These are phyloP conservation scores for Sphaerodactylus townsendi DNA, from an alignment of 2,113 vertebrate species.

Conservation along the genomic window DNA sequence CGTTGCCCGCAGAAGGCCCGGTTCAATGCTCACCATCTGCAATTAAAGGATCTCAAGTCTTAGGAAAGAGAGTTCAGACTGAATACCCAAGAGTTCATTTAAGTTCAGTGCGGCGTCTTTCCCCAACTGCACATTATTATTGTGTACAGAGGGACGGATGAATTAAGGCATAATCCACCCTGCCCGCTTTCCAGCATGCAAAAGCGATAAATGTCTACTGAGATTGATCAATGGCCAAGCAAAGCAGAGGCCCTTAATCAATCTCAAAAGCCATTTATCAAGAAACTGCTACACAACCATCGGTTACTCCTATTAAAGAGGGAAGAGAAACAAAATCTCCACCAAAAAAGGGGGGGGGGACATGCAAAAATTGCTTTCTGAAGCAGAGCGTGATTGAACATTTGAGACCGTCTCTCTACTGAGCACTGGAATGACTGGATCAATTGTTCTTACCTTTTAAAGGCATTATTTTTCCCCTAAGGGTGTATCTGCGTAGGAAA, in stretches of 20 bases:
- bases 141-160: not conserved
- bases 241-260: not conserved
- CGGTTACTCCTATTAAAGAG: not conserved
- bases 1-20: no score
- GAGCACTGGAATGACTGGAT: not conserved
- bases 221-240: slow-evolving; percentile 19
- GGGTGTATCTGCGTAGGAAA: no score
- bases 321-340: no score
- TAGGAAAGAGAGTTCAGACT: not conserved
- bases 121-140: not conserved
- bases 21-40: no score
- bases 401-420: not conserved
- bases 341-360: not conserved
- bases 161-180: fast-evolving
- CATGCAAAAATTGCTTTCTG: not conserved
- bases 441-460: no score
- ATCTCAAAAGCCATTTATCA: slow-evolving; percentile 8
- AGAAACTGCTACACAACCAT: not conserved
- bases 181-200: not conserved
- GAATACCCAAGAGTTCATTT: not conserved
- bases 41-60: no score
- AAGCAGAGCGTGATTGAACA: not conserved
- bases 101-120: not conserved
- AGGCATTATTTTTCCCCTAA: no score
- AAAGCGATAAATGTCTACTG: not conserved